A percentile compares a stretch with the other conserved stretches of the same genome.
phyloP scores from a whole-genome alignment of 2,113 vertebrate species.

The Eulemur rufifrons region DNA sequence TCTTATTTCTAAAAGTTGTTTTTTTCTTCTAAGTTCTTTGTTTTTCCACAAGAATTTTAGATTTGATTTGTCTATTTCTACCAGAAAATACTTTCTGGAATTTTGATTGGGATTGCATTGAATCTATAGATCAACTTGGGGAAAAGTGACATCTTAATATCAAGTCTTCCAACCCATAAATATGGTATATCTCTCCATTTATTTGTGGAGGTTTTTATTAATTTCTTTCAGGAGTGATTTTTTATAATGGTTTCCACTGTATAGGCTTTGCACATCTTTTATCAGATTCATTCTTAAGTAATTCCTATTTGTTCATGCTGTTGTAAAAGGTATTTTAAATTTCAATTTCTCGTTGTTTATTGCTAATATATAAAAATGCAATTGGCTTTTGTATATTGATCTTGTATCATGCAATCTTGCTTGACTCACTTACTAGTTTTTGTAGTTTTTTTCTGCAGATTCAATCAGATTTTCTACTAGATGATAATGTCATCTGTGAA shows the following conservation, averaged over 20 bases:
- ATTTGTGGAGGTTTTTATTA: background rate
- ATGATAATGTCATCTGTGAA: background rate
- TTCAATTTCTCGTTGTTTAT: background rate
- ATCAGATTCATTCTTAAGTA: background rate
- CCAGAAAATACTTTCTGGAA: background rate
- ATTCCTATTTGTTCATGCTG: background rate
- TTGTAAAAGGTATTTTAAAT: background rate
- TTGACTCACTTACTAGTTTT: background rate
- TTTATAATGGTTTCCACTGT: background rate
- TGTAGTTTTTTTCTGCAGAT: background rate
- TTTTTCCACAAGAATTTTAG: background rate
- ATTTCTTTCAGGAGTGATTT: background rate
- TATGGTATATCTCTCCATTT: background rate
- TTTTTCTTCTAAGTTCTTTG: background rate
- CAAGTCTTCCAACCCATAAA: background rate
- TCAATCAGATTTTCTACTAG: background rate
- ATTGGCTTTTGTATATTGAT: background rate
- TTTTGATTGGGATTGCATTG: background rate
- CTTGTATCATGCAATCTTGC: background rate
- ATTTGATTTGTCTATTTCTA: background rate
- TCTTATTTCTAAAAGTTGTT: background rate
- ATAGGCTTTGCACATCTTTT: background rate
- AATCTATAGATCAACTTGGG: background rate
- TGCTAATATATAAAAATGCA: background rate
- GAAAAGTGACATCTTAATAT: background rate